phyloP scores from a whole-genome alignment of 2,797 vertebrate species.

The Parauchenoglanis ngamensis region DNA sequence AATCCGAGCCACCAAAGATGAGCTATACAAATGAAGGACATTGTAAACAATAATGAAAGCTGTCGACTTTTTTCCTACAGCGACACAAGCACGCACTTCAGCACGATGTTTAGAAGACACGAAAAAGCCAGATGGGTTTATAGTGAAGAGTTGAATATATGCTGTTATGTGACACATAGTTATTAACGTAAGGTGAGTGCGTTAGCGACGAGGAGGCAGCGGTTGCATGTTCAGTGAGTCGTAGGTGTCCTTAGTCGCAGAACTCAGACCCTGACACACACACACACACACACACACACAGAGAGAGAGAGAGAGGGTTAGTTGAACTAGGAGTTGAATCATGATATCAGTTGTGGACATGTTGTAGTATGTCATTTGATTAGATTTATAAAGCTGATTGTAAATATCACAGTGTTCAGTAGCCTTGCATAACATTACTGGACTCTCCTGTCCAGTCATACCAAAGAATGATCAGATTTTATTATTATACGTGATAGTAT shows the following conservation, averaged over 20 bases:
- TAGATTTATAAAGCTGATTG: not conserved
- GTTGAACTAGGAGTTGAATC: not conserved
- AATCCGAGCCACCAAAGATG: not conserved
- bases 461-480: not conserved
- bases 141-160: not conserved
- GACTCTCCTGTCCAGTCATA: not conserved
- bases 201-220: constrained; percentile 70
- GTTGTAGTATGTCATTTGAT: no score
- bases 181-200: not conserved
- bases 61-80: not conserved
- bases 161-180: not conserved
- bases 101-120: not conserved
- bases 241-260: constrained; percentile 84
- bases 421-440: not conserved
- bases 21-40: not conserved
- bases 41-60: not conserved
- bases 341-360: not conserved
- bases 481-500: not conserved
- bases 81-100: not conserved
- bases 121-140: not conserved
- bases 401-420: not conserved
- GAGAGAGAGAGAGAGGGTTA: not conserved
- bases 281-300: constrained; percentile 20
- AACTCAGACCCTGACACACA: constrained; percentile 79
- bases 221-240: constrained; percentile 85